phyloP scores from a whole-genome alignment of 2,113 vertebrate genomes.

The Tragelaphus buxtoni region DNA sequence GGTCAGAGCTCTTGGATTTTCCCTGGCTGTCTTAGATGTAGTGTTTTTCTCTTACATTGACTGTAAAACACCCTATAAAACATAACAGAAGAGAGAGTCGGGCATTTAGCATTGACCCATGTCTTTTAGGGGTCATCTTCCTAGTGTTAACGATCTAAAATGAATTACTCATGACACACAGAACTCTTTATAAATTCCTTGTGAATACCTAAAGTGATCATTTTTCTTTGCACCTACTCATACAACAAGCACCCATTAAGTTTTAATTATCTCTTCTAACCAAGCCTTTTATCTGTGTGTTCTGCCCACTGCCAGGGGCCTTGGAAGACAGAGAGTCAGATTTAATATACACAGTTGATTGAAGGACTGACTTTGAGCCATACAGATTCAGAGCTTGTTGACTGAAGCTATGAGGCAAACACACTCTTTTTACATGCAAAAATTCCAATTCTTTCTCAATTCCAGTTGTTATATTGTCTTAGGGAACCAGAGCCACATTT shows the following conservation, averaged over 20 bases:
- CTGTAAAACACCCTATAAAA: slow-evolving; percentile 49
- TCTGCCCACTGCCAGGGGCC: slow-evolving; percentile 47
- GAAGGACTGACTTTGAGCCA: slow-evolving; percentile 52
- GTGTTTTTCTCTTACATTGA: slow-evolving; percentile 18
- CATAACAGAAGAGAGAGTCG: slow-evolving; percentile 14
- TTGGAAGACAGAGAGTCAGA: slow-evolving; percentile 50
- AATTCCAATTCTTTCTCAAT: slow-evolving; percentile 26
- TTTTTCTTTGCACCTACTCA: slow-evolving; percentile 61
- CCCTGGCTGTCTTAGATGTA: not conserved
- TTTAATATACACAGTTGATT: slow-evolving; percentile 20
- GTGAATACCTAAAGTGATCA: slow-evolving; percentile 51
- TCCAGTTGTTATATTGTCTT: slow-evolving; percentile 1
- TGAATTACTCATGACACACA: slow-evolving; percentile 9
- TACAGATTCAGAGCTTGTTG: slow-evolving; percentile 49
- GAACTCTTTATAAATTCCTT: slow-evolving; percentile 45
- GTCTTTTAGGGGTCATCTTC: slow-evolving; percentile 23
- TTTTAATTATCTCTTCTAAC: slow-evolving; percentile 53
- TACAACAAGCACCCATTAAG: slow-evolving; percentile 58
- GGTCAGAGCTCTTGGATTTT: not conserved
- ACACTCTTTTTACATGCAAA: not conserved
- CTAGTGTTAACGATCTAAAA: not conserved
- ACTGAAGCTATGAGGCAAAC: slow-evolving; percentile 36
- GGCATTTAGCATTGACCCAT: slow-evolving; percentile 44
- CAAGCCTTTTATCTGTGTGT: slow-evolving; percentile 48
- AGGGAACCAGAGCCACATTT: slow-evolving; percentile 1